Evolutionary conservation across 2,797 vertebrate genomes (phyloP).

Genomic region (Graptemys geographica): DNA sequence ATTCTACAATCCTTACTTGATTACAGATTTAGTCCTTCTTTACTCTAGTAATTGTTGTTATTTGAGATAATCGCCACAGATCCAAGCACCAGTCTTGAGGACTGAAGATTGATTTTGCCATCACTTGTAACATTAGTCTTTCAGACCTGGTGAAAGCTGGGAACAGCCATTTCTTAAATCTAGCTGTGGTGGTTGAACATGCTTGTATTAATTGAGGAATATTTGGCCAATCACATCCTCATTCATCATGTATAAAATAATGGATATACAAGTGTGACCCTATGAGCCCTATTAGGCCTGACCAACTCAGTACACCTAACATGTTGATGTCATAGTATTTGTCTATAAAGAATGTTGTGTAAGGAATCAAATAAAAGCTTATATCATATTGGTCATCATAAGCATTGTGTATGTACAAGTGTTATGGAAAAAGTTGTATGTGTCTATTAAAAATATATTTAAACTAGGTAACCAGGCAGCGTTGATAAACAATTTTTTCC

Average conservation of each 20-base stretch:
- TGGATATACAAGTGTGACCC: no score
- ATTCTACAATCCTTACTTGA: not conserved
- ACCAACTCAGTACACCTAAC: no score
- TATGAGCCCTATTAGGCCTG: no score
- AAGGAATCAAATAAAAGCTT: no score
- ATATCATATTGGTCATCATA: no score
- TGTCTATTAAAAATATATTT: no score
- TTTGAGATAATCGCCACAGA: not conserved
- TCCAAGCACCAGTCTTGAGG: not conserved
- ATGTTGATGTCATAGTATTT: no score
- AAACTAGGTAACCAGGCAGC: no score
- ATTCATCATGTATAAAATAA: not conserved
- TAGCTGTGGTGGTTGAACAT: not conserved
- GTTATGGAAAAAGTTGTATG: no score
- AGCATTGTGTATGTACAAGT: no score
- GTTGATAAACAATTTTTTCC: no score
- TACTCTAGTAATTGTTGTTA: not conserved
- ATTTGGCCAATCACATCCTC: accelerated
- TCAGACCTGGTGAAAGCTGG: not conserved
- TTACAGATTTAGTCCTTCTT: not conserved
- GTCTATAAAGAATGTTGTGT: no score
- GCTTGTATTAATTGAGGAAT: not conserved
- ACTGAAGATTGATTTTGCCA: not conserved
- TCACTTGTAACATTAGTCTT: not conserved
- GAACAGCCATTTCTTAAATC: not conserved